Evolutionary conservation across 2,888 invertebrate genomes (phyloP).

Genomic region (Magallana nippona): DNA sequence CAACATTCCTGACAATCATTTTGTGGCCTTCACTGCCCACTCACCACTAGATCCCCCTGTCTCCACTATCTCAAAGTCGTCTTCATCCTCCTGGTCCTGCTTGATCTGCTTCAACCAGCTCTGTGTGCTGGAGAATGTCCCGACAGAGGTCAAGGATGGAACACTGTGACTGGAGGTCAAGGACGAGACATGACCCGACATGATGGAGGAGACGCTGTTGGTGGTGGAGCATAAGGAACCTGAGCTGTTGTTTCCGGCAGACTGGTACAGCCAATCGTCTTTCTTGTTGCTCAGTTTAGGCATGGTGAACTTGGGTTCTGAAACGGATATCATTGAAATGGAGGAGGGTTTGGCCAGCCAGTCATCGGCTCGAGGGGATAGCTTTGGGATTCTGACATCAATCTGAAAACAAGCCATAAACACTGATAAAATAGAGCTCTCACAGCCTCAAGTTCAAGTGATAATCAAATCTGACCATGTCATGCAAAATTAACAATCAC

Average conservation of each 20-base stretch:
- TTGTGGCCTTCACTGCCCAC: neutral
- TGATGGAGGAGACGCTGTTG: constrained; percentile 40
- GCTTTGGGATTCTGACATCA: constrained; percentile 70
- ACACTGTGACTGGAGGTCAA: constrained; percentile 30
- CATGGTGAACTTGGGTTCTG: constrained; percentile 56
- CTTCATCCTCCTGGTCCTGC: constrained; percentile 72
- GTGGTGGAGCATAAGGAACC: constrained; percentile 19
- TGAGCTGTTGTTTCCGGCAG: neutral
- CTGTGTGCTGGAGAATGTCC: constrained; percentile 70
- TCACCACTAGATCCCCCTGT: constrained; percentile 52
- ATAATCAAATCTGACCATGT: too few relatives aligned
- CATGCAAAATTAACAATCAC: too few relatives aligned
- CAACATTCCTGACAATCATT: too few relatives aligned
- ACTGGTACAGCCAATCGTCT: constrained; percentile 56
- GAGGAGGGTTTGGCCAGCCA: constrained; percentile 67
- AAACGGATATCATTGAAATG: constrained; percentile 47
- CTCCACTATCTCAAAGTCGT: constrained; percentile 75
- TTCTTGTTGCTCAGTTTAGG: constrained; percentile 56
- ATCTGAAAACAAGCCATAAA: constrained; percentile 60
- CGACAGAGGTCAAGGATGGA: constrained; percentile 47
- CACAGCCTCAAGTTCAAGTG: too few relatives aligned
- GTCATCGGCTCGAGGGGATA: constrained; percentile 67
- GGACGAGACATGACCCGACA: neutral
- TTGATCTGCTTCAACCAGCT: constrained; percentile 77
- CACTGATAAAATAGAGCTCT: too few relatives aligned